A percentile compares a stretch with the other conserved stretches of the same genome.
Evolutionary conservation across 2,797 vertebrate species (phyloP).

Genomic region (Coluber constrictor): DNA sequence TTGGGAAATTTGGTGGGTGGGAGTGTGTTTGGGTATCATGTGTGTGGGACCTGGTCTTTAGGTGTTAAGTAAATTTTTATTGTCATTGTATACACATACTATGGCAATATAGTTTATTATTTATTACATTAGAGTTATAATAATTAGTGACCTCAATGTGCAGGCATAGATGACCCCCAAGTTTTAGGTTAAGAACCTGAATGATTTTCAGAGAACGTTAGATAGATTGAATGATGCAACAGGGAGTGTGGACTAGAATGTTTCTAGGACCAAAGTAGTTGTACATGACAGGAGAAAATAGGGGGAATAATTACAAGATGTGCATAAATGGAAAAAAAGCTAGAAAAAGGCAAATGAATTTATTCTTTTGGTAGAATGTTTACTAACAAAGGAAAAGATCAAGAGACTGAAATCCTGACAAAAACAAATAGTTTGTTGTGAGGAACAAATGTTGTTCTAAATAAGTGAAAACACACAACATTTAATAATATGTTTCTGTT

Average conservation of each 20-base stretch:
- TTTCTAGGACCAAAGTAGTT: neutral
- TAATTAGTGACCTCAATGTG: neutral
- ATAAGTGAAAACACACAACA: neutral
- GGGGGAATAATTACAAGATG: neutral
- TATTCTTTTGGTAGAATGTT: neutral
- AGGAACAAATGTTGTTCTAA: neutral
- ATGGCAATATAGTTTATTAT: too few species aligned
- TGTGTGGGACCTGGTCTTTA: too few species aligned
- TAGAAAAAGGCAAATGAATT: neutral
- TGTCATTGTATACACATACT: too few species aligned
- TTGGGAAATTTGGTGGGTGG: too few species aligned
- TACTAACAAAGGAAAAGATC: neutral
- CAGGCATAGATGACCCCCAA: neutral
- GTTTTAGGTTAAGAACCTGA: neutral
- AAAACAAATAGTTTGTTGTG: neutral
- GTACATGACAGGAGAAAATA: neutral
- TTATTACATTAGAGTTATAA: neutral
- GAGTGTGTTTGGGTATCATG: too few species aligned
- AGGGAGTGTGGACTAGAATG: neutral
- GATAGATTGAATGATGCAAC: neutral
- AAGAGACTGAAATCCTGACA: neutral
- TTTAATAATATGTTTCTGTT: neutral
- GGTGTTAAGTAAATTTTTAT: too few species aligned
- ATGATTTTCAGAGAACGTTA: neutral
- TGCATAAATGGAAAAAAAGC: neutral